Conservation (phyloP, 53 echinoderm and acorn worm genomes). For the Astropecten irregularis region DNA sequence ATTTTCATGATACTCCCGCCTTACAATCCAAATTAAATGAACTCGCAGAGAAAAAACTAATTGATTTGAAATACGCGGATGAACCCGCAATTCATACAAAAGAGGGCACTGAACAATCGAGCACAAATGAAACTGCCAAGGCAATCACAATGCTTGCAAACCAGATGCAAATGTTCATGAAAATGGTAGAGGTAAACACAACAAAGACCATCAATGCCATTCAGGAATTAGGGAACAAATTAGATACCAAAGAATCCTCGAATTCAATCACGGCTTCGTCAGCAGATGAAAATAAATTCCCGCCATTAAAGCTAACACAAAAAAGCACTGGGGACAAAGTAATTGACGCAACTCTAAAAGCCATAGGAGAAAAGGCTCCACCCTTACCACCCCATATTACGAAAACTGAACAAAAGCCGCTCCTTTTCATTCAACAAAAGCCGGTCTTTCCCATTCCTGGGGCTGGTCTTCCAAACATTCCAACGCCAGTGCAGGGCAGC, state of each 20-base stretch:
- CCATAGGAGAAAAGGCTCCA: background rate
- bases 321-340: background rate
- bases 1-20: background rate
- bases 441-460: too few species aligned
- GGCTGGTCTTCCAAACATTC: too few species aligned
- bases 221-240: background rate
- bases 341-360: constrained; percentile 2
- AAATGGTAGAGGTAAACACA: background rate
- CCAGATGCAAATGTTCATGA: background rate
- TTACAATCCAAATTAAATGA: constrained; percentile 18
- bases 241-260: background rate
- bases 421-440: too few species aligned
- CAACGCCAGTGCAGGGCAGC: too few species aligned
- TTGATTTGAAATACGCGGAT: background rate
- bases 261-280: background rate
- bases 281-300: background rate
- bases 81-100: background rate
- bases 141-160: constrained; percentile 4
- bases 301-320: background rate
- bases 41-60: background rate
- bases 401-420: too few species aligned
- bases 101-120: background rate
- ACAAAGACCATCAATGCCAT: background rate
- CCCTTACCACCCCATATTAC: background rate
- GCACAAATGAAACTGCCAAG: background rate